Conservation (phyloP, 2,888 invertebrate genomes). For the Neoascia interrupta region DNA sequence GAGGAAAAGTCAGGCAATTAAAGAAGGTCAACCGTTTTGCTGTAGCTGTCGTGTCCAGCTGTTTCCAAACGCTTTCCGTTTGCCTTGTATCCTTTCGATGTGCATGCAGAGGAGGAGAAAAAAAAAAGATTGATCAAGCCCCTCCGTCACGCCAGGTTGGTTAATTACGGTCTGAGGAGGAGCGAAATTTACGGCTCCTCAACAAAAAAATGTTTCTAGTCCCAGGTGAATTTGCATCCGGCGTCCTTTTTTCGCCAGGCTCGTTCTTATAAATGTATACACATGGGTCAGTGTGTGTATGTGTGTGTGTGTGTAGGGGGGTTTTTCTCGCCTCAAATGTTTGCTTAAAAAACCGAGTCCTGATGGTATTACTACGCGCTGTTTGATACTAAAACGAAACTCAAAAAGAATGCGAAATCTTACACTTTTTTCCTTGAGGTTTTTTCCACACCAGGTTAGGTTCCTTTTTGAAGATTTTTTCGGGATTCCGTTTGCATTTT, state of each 20-base stretch:
- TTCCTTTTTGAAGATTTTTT: conserved; percentile 37
- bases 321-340: conserved; percentile 21
- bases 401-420: conserved; percentile 62
- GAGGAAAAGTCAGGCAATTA: conserved; percentile 56
- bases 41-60: too few species aligned
- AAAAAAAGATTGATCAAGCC: too few species aligned
- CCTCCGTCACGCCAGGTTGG: not conserved
- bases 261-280: not conserved
- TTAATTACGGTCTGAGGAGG: conserved; percentile 26
- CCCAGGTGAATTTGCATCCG: conserved; percentile 22
- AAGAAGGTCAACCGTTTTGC: conserved; percentile 23
- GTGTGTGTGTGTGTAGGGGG: too few species aligned
- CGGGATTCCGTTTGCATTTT: conserved; percentile 45
- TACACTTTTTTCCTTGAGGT: conserved; percentile 27
- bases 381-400: conserved; percentile 38
- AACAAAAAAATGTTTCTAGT: too few species aligned
- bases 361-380: conserved; percentile 24
- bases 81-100: not conserved
- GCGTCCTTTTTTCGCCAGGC: conserved; percentile 22
- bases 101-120: too few species aligned
- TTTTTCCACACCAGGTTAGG: not conserved
- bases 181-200: not conserved
- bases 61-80: conserved; percentile 4
- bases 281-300: not conserved
- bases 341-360: not conserved